A percentile compares a stretch with the other conserved stretches of the same genome.
phyloP scores from a whole-genome alignment of 2,888 invertebrate genomes.

The Cactoblastis cactorum region DNA sequence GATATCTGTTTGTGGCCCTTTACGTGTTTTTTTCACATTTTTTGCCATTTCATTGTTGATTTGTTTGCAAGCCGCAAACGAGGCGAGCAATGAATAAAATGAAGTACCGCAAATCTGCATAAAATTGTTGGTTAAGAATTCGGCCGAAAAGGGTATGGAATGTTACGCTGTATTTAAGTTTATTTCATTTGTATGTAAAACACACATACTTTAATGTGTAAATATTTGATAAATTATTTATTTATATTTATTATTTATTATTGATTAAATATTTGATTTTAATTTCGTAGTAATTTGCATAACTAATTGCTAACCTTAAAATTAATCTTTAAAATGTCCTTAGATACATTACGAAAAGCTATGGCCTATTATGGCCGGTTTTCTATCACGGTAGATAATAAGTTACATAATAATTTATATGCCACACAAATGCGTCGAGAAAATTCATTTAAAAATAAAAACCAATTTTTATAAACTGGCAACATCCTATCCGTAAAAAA shows the following conservation, averaged over 20 bases:
- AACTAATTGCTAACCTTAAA: too few species aligned
- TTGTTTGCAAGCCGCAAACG: constrained; percentile 20
- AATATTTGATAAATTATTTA: neutral
- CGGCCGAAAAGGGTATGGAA: constrained; percentile 1
- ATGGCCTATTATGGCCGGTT: too few species aligned
- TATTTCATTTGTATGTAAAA: neutral
- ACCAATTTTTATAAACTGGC: neutral
- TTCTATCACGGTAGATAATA: too few species aligned
- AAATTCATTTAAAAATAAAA: neutral
- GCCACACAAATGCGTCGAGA: neutral
- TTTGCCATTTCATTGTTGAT: constrained; percentile 17
- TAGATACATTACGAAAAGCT: too few species aligned
- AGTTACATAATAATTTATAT: too few species aligned
- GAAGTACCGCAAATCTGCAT: constrained; percentile 17
- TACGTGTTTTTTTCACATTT: constrained; percentile 10
- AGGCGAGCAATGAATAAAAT: constrained; percentile 16
- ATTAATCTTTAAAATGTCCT: too few species aligned
- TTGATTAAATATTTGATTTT: too few species aligned
- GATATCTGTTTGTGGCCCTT: constrained; percentile 13
- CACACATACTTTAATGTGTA: neutral
- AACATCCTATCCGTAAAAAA: neutral
- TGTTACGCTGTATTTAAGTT: neutral
- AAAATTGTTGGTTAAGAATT: constrained; percentile 12
- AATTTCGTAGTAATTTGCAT: too few species aligned
- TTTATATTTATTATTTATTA: too few species aligned